Conservation (phyloP, 2,797 vertebrate genomes). For the Knipowitschia caucasica region DNA sequence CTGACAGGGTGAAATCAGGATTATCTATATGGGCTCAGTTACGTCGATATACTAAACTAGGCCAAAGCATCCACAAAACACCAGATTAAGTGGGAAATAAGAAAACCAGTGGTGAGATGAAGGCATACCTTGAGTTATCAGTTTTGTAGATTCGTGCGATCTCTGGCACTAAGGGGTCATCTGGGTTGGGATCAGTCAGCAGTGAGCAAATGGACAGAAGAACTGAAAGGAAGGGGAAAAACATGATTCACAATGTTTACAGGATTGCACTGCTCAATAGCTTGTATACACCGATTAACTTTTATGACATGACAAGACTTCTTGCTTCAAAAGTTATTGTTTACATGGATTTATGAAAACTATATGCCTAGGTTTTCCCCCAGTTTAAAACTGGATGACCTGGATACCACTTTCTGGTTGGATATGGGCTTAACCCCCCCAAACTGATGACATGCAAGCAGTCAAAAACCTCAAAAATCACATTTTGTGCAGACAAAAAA, state of each 20-base stretch:
- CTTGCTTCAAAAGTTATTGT: too few species aligned
- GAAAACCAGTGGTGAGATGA: background rate
- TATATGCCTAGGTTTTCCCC: too few species aligned
- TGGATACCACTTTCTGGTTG: too few species aligned
- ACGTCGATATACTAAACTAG: background rate
- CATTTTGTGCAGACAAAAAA: too few species aligned
- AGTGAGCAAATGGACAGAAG: slow-evolving; percentile 86
- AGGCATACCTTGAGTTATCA: slow-evolving; percentile 76
- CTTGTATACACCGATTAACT: background rate
- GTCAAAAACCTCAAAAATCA: too few species aligned
- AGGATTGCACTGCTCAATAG: background rate
- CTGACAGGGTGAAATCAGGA: slow-evolving; percentile 74
- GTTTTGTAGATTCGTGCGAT: slow-evolving; percentile 86
- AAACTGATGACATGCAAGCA: too few species aligned
- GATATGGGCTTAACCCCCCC: too few species aligned
- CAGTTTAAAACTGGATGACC: too few species aligned
- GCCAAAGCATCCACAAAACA: background rate
- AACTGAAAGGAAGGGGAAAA: slow-evolving; percentile 61
- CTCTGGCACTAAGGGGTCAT: slow-evolving; percentile 85
- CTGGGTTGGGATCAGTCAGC: slow-evolving; percentile 84
- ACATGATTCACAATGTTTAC: too few species aligned
- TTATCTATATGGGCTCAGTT: slow-evolving; percentile 31
- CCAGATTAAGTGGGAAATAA: background rate
- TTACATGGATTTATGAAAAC: too few species aligned
- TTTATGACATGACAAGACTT: too few species aligned